phyloP scores from a whole-genome alignment of 2,797 vertebrate genomes.

The Phoxinus dragarum region DNA sequence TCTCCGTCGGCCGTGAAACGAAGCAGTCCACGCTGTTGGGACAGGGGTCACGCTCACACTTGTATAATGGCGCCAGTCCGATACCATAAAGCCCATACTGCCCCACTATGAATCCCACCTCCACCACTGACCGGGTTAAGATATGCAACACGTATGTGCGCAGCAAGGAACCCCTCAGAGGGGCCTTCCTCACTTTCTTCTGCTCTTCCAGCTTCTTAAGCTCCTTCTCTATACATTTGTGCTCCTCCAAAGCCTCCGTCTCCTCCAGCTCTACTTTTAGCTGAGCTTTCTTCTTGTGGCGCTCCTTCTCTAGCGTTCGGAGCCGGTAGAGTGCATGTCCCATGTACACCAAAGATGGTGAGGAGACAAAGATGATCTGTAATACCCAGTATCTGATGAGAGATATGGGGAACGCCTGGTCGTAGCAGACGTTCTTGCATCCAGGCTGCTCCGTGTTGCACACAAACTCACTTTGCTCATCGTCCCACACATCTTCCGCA shows the following conservation, averaged over 20 bases:
- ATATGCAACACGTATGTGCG: slow-evolving; percentile 94
- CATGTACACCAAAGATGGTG: slow-evolving; percentile 94
- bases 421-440: slow-evolving; percentile 93
- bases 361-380: slow-evolving; percentile 95
- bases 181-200: slow-evolving; percentile 91
- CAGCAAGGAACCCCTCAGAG: slow-evolving; percentile 89
- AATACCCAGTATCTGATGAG: slow-evolving; percentile 96
- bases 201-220: slow-evolving; percentile 90
- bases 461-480: slow-evolving; percentile 92
- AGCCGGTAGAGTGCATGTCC: slow-evolving; percentile 90
- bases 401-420: slow-evolving; percentile 94
- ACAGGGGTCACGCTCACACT: slow-evolving; percentile 88
- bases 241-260: slow-evolving; percentile 80
- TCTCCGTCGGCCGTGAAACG: slow-evolving; percentile 94
- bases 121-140: slow-evolving; percentile 89
- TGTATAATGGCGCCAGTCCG: slow-evolving; percentile 88
- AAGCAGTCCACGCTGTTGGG: slow-evolving; percentile 95
- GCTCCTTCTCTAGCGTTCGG: slow-evolving; percentile 90
- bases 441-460: slow-evolving; percentile 96
- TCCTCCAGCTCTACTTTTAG: slow-evolving; percentile 88
- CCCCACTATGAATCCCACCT: slow-evolving; percentile 92
- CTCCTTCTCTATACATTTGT: slow-evolving; percentile 86
- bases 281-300: slow-evolving; percentile 84
- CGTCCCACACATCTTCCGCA: slow-evolving; percentile 94
- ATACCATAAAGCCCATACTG: slow-evolving; percentile 93